phyloP scores from a whole-genome alignment of 2,113 vertebrate species.

The Microtus oregoni region DNA sequence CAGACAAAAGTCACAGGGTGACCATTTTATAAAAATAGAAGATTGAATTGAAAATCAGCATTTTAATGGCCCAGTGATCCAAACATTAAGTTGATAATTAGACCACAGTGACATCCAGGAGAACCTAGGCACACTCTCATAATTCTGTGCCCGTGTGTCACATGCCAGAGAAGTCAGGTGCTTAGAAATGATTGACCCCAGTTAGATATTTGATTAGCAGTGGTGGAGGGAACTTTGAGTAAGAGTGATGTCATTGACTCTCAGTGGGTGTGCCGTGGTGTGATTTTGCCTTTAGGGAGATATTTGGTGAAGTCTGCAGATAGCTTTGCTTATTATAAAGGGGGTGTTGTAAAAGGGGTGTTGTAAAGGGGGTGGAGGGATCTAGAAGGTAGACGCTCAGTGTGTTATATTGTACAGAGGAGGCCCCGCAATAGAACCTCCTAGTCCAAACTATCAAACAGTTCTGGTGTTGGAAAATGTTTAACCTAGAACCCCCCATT shows the following conservation, averaged over 20 bases:
- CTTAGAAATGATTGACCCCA: slow-evolving; percentile 7
- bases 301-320: not conserved
- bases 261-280: not conserved
- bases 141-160: slow-evolving; percentile 56
- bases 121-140: slow-evolving; percentile 38
- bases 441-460: too few relatives aligned
- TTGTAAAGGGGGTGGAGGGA: not conserved
- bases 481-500: too few relatives aligned
- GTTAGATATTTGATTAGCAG: not conserved
- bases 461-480: not conserved
- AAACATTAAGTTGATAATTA: slow-evolving; percentile 79
- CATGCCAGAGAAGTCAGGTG: slow-evolving; percentile 46
- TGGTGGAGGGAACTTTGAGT: not conserved
- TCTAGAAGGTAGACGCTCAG: not conserved
- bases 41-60: slow-evolving; percentile 76
- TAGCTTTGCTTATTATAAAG: not conserved
- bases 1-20: slow-evolving; percentile 72
- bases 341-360: not conserved
- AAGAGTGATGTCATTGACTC: not conserved
- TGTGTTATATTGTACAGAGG: fast-evolving
- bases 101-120: slow-evolving; percentile 65
- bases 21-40: slow-evolving; percentile 77
- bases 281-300: not conserved
- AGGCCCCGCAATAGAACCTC: not conserved
- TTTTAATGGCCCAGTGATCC: slow-evolving; percentile 77